Conservation (phyloP, 2,797 vertebrate species). For the Neoniphon sammara region DNA sequence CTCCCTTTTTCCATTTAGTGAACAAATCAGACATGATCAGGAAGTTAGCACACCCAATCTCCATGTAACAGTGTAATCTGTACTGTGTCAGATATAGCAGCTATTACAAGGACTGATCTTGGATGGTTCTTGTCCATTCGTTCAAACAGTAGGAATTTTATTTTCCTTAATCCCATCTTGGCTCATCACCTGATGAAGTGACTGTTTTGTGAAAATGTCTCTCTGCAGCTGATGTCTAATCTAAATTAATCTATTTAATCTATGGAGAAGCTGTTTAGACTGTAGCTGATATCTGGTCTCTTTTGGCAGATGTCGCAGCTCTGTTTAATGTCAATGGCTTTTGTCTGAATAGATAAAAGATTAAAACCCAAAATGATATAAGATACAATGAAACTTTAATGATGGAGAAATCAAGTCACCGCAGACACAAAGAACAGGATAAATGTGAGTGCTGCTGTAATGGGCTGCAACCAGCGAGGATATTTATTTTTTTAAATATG, state of each 20-base stretch:
- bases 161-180: constrained; percentile 13
- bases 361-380: constrained; percentile 2
- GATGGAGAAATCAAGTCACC: constrained; percentile 9
- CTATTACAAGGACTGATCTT: neutral
- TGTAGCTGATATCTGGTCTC: constrained; percentile 15
- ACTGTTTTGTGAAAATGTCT: constrained; percentile 31
- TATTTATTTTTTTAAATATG: neutral
- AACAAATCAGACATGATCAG: no score
- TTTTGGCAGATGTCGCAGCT: constrained; percentile 31
- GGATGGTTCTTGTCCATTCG: constrained; percentile 9
- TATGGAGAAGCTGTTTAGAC: constrained; percentile 14
- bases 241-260: constrained; percentile 25
- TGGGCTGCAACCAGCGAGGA: neutral
- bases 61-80: no score
- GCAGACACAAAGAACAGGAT: neutral
- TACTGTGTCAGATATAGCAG: no score
- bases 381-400: constrained; percentile 24
- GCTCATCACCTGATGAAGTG: constrained; percentile 22
- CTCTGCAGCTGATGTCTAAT: constrained; percentile 41
- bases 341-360: constrained; percentile 28
- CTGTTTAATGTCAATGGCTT: constrained; percentile 21
- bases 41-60: no score
- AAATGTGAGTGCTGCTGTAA: constrained; percentile 71
- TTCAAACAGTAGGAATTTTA: neutral
- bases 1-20: no score